Conservation (phyloP, 2,113 vertebrate species). For the Otocyon megalotis region DNA sequence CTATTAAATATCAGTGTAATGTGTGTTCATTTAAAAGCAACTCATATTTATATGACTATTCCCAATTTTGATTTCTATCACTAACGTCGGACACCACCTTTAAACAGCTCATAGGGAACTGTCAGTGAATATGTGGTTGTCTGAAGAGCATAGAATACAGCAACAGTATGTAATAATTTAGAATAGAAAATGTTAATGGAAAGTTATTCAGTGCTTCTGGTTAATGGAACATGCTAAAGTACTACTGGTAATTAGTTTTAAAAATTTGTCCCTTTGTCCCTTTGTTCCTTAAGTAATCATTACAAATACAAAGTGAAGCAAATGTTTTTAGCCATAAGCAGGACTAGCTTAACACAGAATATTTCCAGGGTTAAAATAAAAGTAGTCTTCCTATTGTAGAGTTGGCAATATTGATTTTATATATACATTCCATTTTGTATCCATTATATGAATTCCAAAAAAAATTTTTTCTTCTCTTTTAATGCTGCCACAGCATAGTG, state of each 20-base stretch:
- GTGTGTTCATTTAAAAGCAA: conserved; percentile 40
- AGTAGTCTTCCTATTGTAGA: not conserved
- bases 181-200: not conserved
- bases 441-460: not conserved
- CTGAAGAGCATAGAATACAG: not conserved
- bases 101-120: conserved; percentile 38
- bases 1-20: conserved; percentile 5
- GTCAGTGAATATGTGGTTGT: not conserved
- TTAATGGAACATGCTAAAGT: not conserved
- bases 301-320: not conserved
- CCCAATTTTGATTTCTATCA: conserved; percentile 13
- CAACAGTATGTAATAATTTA: not conserved
- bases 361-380: conserved; percentile 53
- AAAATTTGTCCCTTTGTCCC: not conserved
- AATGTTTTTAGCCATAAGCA: not conserved
- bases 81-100: not conserved
- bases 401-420: not conserved
- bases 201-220: not conserved
- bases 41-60: conserved; percentile 39
- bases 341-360: not conserved
- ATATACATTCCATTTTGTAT: conserved; percentile 47
- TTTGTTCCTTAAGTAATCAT: not conserved
- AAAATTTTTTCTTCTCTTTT: not conserved
- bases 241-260: not conserved
- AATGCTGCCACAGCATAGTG: not conserved